Evolutionary conservation across 2,888 invertebrate species (phyloP), one percentile per base, ranked within the genome.

Genomic region (Bruchidius siliquastri): DNA sequence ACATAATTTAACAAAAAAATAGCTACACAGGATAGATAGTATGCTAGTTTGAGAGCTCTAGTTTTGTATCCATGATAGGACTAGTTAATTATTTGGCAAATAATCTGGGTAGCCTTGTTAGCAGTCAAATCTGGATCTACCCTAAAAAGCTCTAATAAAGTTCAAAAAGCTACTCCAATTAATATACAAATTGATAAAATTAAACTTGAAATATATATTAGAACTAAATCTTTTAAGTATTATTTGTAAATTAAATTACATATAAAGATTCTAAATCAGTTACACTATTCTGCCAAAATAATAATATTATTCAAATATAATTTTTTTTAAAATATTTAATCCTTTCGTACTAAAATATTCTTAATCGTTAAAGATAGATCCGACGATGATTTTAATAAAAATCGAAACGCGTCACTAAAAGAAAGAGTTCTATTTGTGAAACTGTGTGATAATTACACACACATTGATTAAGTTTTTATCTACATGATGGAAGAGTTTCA

Each of bases 331-430:
- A 87, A 89, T 89, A 89, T 87, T 87, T 87, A 87, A 89, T 93
- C 92, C 92, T 93, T 93, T 93, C 92, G 92, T 93, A 93, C 92
- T 92, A 92, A 90, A 90, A 89, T 88, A 89, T 88, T 85, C 81
- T 30, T 83, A 76, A 79, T 84, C 77, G 85, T 86, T 90, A 90
- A 91, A 92, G 92, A 93, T 93, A 93, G 91, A 93, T n/a, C n/a
- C n/a, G n/a, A n/a, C n/a, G n/a, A n/a, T n/a, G n/a, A n/a, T n/a
- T n/a, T n/a, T n/a, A n/a, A n/a, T n/a, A n/a, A n/a, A n/a, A n/a
- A n/a, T n/a, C n/a, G n/a, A n/a, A n/a, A n/a, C n/a, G n/a, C n/a
- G n/a, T n/a, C n/a, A n/a, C n/a, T n/a, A n/a, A n/a, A n/a, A n/a
- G n/a, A n/a, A n/a, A n/a, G n/a, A n/a, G n/a, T n/a, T n/a, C n/a